These are phyloP conservation scores for Tillus elongatus DNA, from an alignment of 2,888 invertebrate genomes.

Conservation along the genomic window DNA sequence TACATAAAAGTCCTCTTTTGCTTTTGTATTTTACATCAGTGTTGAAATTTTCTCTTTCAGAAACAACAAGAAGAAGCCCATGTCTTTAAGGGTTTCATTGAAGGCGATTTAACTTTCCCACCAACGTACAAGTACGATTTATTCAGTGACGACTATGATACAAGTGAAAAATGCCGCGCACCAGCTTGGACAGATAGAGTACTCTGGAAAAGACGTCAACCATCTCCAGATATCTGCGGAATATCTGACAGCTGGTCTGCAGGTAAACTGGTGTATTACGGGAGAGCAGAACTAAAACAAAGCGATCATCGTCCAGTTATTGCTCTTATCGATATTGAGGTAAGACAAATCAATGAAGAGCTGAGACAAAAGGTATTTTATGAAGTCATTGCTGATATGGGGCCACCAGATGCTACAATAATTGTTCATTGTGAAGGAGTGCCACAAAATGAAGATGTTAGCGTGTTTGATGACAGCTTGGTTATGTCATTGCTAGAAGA, in stretches of 20 bases:
- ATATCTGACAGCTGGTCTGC: conserved; percentile 54
- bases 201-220: conserved; percentile 80
- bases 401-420: conserved; percentile 92
- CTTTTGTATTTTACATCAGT: too few relatives aligned
- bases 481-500: conserved; percentile 73
- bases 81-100: conserved; percentile 87
- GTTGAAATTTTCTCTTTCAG: conserved; percentile 28
- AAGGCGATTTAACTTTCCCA: conserved; percentile 84
- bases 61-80: conserved; percentile 70
- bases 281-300: conserved; percentile 89
- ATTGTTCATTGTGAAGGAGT: conserved; percentile 50
- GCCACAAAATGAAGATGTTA: conserved; percentile 44
- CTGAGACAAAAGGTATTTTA: conserved; percentile 73
- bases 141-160: conserved; percentile 98
- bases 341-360: conserved; percentile 67
- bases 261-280: conserved; percentile 80
- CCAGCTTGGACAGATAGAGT: conserved; percentile 99
- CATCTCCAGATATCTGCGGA: conserved; percentile 57
- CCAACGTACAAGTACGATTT: conserved; percentile 99
- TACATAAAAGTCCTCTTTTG: too few relatives aligned
- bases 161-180: conserved; percentile 92
- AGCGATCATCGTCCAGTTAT: conserved; percentile 96
- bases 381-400: conserved; percentile 70
- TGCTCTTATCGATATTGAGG: conserved; percentile 81
- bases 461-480: conserved; percentile 70